Base-by-base conservation (phyloP, 2,113 vertebrate genomes). In the Herpailurus yagouaroundi region DNA sequence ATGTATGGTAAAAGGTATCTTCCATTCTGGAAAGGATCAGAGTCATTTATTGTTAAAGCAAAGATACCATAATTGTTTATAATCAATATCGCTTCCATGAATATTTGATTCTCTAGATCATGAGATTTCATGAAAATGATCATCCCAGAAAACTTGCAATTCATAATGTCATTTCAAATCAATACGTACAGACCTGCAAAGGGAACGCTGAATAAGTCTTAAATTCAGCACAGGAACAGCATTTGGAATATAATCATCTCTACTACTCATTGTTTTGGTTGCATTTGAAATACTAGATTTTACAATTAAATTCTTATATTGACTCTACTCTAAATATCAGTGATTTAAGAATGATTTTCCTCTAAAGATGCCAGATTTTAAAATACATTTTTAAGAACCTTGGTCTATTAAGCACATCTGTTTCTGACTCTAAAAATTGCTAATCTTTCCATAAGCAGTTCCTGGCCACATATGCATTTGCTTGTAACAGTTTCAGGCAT, bases 111-210 rank as follows among this genome's bases (percentile, higher is more conserved):
- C 38, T 68, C 63, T 55, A 64, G 19, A 85, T 27, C 8, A 33
- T 29, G 23, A 50, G 41, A 82, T 82, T 94, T 71, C 74, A 93
- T 50, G 88, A 68, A 96, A 91, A 89, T 64, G 18, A 55, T 63
- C 63, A 60, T 48, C 92, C 79, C 48, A 33, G 50, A 73, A 92
- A 21, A 33, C 7, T 4, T 27, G 33, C n/a, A 95, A 94, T 95
- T 92, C 19, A 81, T 81, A 79, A 71, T 86, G 36, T 95, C 96
- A 85, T 94, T 96, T 57, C 23, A 93, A 91, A 92, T 92, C 85
- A 97, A 2, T 94, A 95, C 41, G 79, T 55, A 89, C 50, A 86
- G 41, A 82, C 82, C 93, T 63, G 8, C 69, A 91, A 94, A 52
- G 19, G 23, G 91, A 93, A 86, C 89, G 25, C 38, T 86, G 76